Evolutionary conservation across 2,888 invertebrate genomes (phyloP).

Genomic region (Plusia festucae): DNA sequence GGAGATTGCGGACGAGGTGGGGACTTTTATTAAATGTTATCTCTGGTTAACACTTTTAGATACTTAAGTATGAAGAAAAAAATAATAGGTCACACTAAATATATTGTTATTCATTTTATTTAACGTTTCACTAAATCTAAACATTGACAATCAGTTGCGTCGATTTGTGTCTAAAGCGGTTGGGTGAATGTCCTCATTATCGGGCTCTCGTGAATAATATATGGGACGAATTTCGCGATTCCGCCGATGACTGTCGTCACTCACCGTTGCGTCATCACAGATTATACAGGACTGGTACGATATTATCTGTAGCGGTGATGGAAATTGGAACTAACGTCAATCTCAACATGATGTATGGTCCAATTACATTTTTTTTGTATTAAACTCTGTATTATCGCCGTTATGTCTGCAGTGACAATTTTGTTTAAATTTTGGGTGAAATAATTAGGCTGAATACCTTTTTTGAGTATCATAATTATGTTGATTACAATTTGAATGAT

Average conservation of each 20-base stretch:
- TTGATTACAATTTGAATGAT: too few relatives aligned
- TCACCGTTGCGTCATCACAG: conserved; percentile 57
- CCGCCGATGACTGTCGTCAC: conserved; percentile 72
- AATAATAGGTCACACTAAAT: neutral
- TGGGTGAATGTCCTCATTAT: conserved; percentile 84
- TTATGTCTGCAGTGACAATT: neutral
- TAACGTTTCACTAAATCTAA: conserved; percentile 17
- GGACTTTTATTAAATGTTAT: neutral
- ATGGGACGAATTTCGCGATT: conserved; percentile 83
- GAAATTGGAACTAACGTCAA: neutral
- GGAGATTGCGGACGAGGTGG: conserved; percentile 19
- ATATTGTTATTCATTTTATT: neutral
- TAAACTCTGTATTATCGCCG: neutral
- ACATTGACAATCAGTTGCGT: conserved; percentile 60
- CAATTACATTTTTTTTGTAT: neutral
- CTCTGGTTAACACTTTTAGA: too few relatives aligned
- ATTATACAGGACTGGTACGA: conserved; percentile 16
- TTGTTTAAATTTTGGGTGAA: too few relatives aligned
- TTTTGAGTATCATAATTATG: too few relatives aligned
- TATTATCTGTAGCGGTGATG: neutral
- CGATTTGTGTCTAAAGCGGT: conserved; percentile 73
- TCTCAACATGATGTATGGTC: neutral
- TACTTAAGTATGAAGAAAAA: too few relatives aligned
- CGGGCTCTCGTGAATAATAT: conserved; percentile 82
- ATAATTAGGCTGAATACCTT: too few relatives aligned